Evolutionary conservation across 2,113 vertebrate genomes (phyloP), one percentile per base, ranked within the genome.

Genomic region (Tichodroma muraria): DNA sequence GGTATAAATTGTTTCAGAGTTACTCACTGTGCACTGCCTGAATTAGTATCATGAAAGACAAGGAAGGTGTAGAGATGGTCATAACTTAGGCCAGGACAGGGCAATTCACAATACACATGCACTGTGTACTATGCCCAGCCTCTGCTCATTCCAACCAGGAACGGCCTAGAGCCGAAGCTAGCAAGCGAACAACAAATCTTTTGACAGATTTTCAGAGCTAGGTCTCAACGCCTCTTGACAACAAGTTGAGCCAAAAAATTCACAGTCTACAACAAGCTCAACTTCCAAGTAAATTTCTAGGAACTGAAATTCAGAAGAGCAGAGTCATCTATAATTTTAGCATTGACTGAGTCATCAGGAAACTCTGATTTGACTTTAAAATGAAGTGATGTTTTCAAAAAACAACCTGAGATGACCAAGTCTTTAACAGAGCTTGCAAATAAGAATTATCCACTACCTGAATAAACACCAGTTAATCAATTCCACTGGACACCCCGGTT

Each of bases 1-100:
- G 90, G 59, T 75, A 77, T 31, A 53, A 79, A 93, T 56, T 60
- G 71, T 72, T 94, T 79, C 59, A 87, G 49, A 90, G 77, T 86
- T 50, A 45, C 80, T 93, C 82, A 92, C 57, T 72, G 75, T 64
- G 78, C 38, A n/a, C 53, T 87, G 78, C 50, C 91, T 83, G 94
- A 97, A 96, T 96, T 80, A 89, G 79, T 37, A 40, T 81, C 31
- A 33, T 75, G 92, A 91, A 96, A 96, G 64, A 85, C 80, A 23
- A 28, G 47, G 40, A 88, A 94, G 85, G 86, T 52, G 65, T 54
- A 84, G 78, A 85, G 88, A 76, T 50, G 53, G 70, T 21, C n/a
- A 19, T 30, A 70, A 89, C 47, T 64, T 33, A 61, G 66, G 24
- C 17, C 14, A 52, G 49, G 45, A 89, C 13, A 72, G 70, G 89